These are phyloP conservation scores for Philopedon plagiatum DNA, from an alignment of 2,888 invertebrate genomes.

Conservation along the genomic window DNA sequence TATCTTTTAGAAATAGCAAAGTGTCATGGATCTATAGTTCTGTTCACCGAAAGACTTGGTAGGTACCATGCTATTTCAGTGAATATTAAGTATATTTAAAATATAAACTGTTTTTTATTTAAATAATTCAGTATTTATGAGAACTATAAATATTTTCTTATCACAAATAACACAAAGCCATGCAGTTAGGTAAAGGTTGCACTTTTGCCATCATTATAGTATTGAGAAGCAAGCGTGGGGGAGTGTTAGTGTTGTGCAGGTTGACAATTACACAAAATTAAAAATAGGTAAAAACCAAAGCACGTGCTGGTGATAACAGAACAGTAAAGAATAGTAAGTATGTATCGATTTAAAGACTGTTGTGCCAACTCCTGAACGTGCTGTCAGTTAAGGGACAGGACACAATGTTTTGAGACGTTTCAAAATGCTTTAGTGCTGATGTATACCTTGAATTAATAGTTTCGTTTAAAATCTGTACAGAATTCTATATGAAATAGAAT, in stretches of 20 bases:
- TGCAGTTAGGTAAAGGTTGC: conserved; percentile 15
- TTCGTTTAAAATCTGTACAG: too few relatives aligned
- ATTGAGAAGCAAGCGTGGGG: background rate
- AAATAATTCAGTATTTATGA: background rate
- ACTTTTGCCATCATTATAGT: background rate
- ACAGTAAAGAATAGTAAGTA: background rate
- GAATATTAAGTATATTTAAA: too few relatives aligned
- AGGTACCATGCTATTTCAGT: too few relatives aligned
- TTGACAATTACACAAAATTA: conserved; percentile 1
- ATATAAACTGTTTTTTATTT: too few relatives aligned
- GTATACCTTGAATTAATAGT: too few relatives aligned
- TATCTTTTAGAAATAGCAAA: too few relatives aligned
- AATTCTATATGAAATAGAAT: too few relatives aligned
- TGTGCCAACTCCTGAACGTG: background rate
- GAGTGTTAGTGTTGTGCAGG: conserved; percentile 15
- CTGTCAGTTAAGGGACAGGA: background rate
- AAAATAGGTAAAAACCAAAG: conserved; percentile 2
- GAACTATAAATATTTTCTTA: conserved; percentile 2
- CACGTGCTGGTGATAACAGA: conserved; percentile 9
- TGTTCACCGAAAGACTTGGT: too few relatives aligned
- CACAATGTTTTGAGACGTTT: too few relatives aligned
- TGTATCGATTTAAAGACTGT: conserved; percentile 25
- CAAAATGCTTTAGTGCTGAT: too few relatives aligned
- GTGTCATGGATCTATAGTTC: too few relatives aligned
- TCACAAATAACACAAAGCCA: conserved; percentile 18